These are phyloP conservation scores for Ascaphus truei DNA, from an alignment of 2,113 vertebrate species.

Conservation along the genomic window DNA sequence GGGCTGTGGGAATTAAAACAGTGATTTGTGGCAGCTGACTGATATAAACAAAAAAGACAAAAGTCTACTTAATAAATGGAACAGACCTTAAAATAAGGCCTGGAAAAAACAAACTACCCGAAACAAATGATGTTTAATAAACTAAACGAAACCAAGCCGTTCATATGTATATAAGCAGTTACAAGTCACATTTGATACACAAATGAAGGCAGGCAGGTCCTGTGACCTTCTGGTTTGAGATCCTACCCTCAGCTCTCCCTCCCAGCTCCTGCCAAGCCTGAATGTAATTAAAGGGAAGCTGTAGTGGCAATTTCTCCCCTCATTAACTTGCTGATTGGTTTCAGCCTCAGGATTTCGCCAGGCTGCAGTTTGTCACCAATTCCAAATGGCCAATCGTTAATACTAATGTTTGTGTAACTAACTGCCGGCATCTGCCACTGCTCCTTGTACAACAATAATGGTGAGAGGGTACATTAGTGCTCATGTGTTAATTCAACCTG, in stretches of 20 bases:
- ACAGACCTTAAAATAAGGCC: no score
- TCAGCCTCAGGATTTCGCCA: conserved; percentile 80
- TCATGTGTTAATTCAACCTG: conserved; percentile 79
- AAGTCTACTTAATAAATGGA: no score
- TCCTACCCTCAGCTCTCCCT: conserved; percentile 63
- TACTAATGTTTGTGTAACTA: conserved; percentile 99
- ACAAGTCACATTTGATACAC: conserved; percentile 62
- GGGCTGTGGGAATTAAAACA: no score
- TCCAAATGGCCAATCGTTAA: conserved; percentile 95
- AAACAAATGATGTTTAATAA: no score
- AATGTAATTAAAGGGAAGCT: conserved; percentile 82
- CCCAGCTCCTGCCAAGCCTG: conserved; percentile 61
- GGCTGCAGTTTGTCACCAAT: conserved; percentile 94
- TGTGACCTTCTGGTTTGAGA: conserved; percentile 75
- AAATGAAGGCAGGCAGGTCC: conserved; percentile 63
- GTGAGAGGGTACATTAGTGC: conserved; percentile 76
- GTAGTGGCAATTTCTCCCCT: conserved; percentile 93
- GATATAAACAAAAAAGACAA: no score
- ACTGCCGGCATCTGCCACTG: conserved; percentile 75
- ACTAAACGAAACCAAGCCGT: no score
- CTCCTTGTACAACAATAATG: conserved; percentile 82
- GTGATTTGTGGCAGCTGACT: no score
- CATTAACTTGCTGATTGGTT: conserved; percentile 99
- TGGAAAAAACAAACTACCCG: no score
- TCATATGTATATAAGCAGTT: no score